Evolutionary conservation across 2,888 invertebrate species (phyloP), one percentile per base, ranked within the genome.

Genomic region (Leucozona laternaria): DNA sequence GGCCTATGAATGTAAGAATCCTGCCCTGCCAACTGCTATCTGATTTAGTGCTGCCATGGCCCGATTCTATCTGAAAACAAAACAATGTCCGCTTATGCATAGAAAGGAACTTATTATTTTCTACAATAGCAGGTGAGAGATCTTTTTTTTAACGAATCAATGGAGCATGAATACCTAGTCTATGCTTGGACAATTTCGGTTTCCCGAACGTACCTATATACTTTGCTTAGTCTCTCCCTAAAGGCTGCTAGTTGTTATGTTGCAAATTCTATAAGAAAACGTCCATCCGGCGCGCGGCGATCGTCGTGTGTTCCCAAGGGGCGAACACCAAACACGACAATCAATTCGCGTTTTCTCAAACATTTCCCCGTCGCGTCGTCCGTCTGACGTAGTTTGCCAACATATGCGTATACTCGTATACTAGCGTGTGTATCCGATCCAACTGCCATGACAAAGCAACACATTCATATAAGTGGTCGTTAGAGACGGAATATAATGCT

Each of bases 81-180:
- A 64, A 31, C 43, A 77, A 37, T 43, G 68, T 75, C 57, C 57
- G 48, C 53, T 40, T n/a, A n/a, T n/a, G n/a, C n/a, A n/a, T 60
- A 34, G 53, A 50, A 62, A 80, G 55, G 80, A 73, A 76, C 72
- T 66, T 66, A 66, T 48, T 66, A 37, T 66, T 50, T 64, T n/a
- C 28, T n/a, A 48, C 40, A 22, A 57, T 25, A 57, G 20, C 85
- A 85, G 85, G 85, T 81, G 81, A 85, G 80, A 85, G 66, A 81
- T 85, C 48, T 81, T 79, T 60, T 34, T 50, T 31, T 55, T 57
- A 57, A 31, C 55, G 40, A 77, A 62, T 57, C 85, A 80, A 85
- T 85, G 77, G 68, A 81, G 72, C 85, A 43, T 81, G 68, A 73
- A 45, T 45, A 45, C 34, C 7, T 15, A 70, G 66, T 79, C 43